Evolutionary conservation across 2,797 vertebrate species (phyloP).

Genomic region (Acanthurus leucopareius): DNA sequence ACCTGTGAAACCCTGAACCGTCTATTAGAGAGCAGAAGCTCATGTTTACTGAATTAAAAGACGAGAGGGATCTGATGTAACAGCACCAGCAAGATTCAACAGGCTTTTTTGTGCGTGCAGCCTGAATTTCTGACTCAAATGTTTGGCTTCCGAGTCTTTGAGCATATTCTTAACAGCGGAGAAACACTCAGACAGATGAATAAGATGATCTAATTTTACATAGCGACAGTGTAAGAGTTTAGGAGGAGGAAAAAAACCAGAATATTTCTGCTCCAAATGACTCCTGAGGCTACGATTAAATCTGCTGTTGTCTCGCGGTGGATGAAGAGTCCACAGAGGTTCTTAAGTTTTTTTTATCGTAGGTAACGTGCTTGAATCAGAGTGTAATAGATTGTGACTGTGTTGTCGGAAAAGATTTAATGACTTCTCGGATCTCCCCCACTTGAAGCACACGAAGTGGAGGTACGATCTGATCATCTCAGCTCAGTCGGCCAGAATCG

Average conservation of each 20-base stretch:
- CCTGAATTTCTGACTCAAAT: background rate
- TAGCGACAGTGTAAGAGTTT: background rate
- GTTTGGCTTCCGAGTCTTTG: conserved; percentile 2
- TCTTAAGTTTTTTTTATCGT: background rate
- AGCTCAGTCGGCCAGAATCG: no score
- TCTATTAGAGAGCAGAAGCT: conserved; percentile 8
- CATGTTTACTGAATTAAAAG: conserved; percentile 25
- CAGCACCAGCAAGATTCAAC: background rate
- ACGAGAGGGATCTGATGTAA: conserved; percentile 25
- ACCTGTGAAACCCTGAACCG: conserved; percentile 16
- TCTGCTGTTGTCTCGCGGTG: background rate
- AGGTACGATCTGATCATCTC: no score
- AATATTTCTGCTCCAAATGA: background rate
- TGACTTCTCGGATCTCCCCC: no score
- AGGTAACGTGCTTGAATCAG: background rate
- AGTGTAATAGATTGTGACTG: background rate
- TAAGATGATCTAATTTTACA: conserved; percentile 17
- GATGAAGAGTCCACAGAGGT: background rate
- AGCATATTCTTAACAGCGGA: conserved; percentile 2
- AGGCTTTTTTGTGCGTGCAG: background rate
- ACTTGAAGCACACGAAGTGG: no score
- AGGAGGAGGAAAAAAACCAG: conserved; percentile 4
- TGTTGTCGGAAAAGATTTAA: no score
- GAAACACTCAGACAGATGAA: background rate
- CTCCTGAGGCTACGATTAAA: background rate